phyloP scores from a whole-genome alignment of 2,113 vertebrate species.

The Copsychus sechellarum region DNA sequence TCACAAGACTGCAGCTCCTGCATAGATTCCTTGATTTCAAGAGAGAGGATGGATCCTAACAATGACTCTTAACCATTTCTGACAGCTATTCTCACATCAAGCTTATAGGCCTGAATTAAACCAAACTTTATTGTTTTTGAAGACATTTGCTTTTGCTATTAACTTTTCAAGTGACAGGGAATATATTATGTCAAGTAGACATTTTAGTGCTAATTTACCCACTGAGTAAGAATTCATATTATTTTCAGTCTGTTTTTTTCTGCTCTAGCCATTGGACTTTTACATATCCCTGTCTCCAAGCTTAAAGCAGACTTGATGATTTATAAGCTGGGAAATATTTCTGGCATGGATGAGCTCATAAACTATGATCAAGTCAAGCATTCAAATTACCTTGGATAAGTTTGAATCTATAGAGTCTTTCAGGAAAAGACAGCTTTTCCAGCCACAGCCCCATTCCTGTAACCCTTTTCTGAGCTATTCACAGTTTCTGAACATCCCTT shows the following conservation, averaged over 20 bases:
- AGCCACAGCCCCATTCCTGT: neutral
- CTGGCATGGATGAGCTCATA: neutral
- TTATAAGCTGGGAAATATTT: slow-evolving; percentile 23
- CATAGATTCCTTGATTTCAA: neutral
- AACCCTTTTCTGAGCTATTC: neutral
- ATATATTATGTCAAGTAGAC: neutral
- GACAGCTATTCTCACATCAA: neutral
- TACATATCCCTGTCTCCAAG: neutral
- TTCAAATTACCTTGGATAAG: slow-evolving; percentile 5
- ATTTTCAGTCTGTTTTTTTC: neutral
- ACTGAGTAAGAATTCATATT: neutral
- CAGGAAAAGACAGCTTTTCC: neutral
- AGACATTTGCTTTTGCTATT: neutral
- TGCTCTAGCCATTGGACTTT: neutral
- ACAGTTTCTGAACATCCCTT: neutral
- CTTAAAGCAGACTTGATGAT: neutral
- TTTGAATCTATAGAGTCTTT: neutral
- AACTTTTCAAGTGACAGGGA: neutral
- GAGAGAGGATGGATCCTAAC: neutral
- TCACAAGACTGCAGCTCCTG: neutral
- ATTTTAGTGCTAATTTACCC: neutral
- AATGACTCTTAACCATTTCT: neutral
- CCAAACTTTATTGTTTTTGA: neutral
- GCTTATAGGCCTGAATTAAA: neutral
- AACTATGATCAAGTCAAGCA: neutral